Base-by-base conservation (phyloP, 1,140 invertebrate species). In the Drosophila eugracilis region DNA sequence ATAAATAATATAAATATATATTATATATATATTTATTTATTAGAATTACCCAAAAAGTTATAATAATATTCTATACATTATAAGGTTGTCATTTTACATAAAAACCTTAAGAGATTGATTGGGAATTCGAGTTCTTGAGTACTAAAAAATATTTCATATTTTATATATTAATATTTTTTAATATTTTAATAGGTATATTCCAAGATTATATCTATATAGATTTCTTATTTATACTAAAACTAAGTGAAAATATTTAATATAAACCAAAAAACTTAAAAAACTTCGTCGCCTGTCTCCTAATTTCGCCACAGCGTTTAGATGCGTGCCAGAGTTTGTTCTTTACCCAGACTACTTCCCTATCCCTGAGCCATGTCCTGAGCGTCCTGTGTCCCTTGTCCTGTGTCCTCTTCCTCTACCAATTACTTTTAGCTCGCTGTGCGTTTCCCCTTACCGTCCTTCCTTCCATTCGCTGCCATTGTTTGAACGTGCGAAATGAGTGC, bases 401-500 rank as follows among this genome's bases (percentile, higher is more conserved):
- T 19, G 22, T 49, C 32, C 52, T 22, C 41, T 66, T 66, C 44
- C 58, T 41, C 34, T 28, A 17, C 37, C 65, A 69, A 69, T 69
- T 69, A 69, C 65, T 67, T 67, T 69, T 21, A 28, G 22, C 45
- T 49, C 17, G 58, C 58, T 52, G 59, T 37, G 28, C 22, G 21
- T 19, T 10, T 22, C n/a, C 22, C 37, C 17, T 17, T 2, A 7
- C 6, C 4, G 3, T 12, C 2, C 12, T 4, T 4, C 14, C 6
- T 2, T 0, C 22, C 28, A 6, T 15, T 15, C 24, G 2, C 44
- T 17, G 3, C 59, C 48, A 62, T 78, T 71, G 72, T 63, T 75
- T 71, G 59, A 66, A 80, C 72, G 65, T 85, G 80, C 72, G 76
- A 85, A 85, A 86, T 86, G 83, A 81, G 83, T 86, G 81, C 81